Percentiles rank a stretch among this genome's conserved stretches.
Conservation (phyloP, 2,113 vertebrate species). For the Sorex araneus region DNA sequence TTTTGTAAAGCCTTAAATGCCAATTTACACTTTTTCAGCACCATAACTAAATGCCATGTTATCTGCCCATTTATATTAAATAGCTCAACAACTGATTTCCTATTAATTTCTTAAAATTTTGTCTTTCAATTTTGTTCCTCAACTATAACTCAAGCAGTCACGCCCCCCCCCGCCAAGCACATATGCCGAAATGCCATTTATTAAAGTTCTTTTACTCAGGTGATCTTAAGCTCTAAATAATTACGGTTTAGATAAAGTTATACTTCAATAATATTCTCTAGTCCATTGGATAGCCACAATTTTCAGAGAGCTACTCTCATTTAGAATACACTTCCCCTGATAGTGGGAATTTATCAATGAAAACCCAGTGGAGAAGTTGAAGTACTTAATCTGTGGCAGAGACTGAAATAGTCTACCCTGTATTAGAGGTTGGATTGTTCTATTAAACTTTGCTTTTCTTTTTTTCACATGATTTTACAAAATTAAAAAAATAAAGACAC, state of each 20-base stretch:
- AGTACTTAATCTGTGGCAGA: not conserved
- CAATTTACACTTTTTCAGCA: not conserved
- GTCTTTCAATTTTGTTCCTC: conserved; percentile 31
- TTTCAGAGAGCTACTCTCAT: not conserved
- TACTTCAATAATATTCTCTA: not conserved
- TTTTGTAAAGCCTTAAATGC: not conserved
- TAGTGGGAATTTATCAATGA: not conserved
- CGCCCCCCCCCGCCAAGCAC: no score
- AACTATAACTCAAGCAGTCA: not conserved
- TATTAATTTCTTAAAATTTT: conserved; percentile 8
- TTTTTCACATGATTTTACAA: no score
- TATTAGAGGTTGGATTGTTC: not conserved
- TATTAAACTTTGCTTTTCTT: no score
- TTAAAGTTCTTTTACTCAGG: not conserved
- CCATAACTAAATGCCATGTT: not conserved
- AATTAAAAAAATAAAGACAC: no score
- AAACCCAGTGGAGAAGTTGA: not conserved
- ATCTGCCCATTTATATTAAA: not conserved
- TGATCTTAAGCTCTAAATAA: not conserved
- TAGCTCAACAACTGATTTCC: not conserved
- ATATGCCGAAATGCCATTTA: not conserved
- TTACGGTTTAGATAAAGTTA: not conserved
- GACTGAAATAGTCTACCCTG: not conserved
- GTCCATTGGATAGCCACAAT: not conserved
- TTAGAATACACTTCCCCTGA: not conserved